Evolutionary conservation across 2,113 vertebrate species (phyloP).

Genomic region (Phasianus colchicus): DNA sequence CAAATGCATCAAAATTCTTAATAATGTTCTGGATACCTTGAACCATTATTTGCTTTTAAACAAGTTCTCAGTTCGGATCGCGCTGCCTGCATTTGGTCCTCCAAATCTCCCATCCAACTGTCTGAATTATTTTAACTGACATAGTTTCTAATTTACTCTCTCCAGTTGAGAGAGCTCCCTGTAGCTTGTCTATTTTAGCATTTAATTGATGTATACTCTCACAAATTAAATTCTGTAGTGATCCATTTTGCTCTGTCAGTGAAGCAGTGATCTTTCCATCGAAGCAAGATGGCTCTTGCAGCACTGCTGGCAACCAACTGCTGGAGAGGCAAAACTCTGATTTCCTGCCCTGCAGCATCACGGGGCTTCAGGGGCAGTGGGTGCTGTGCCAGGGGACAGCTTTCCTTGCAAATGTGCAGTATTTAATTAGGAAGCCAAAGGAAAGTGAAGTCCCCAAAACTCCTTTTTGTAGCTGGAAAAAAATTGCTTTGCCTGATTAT

Average conservation of each 20-base stretch:
- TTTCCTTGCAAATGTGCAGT: background rate
- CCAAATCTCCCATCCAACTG: conserved; percentile 70
- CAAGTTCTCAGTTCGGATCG: conserved; percentile 54
- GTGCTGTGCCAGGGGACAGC: background rate
- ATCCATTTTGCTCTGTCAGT: conserved; percentile 80
- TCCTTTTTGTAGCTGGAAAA: background rate
- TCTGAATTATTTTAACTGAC: conserved; percentile 83
- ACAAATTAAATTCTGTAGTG: conserved; percentile 82
- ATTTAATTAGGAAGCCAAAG: background rate
- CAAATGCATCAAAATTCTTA: conserved; percentile 53
- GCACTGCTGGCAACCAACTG: conserved; percentile 18
- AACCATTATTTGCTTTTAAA: conserved; percentile 63
- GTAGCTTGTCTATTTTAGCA: conserved; percentile 81
- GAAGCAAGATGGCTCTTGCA: conserved; percentile 30
- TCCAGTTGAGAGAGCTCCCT: conserved; percentile 80
- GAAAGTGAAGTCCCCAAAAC: background rate
- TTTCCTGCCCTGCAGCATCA: background rate
- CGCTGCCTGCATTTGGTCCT: conserved; percentile 62
- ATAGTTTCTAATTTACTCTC: conserved; percentile 84
- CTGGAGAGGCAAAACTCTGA: background rate
- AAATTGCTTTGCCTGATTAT: background rate
- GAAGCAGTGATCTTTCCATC: conserved; percentile 77
- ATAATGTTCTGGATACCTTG: conserved; percentile 56
- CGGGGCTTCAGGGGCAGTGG: background rate
- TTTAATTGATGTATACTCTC: conserved; percentile 83